Percentiles rank a stretch among this genome's conserved stretches.
Evolutionary conservation across 2,113 vertebrate genomes (phyloP).

Genomic region (Pyxicephalus adspersus): DNA sequence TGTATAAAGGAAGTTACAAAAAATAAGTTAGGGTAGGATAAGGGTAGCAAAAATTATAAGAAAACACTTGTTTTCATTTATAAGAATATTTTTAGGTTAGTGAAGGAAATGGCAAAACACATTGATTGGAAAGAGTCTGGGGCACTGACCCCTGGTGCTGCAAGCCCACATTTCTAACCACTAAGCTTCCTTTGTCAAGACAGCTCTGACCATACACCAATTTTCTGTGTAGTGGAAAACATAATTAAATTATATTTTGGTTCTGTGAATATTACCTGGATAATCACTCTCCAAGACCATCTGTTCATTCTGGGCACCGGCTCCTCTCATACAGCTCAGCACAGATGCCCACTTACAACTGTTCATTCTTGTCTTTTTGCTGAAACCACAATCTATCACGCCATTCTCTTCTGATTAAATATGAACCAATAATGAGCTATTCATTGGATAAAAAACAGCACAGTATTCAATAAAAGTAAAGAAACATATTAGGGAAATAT

Average conservation of each 20-base stretch:
- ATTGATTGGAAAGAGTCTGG: no score
- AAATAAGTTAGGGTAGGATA: no score
- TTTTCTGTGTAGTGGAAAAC: not conserved
- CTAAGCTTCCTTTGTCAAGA: no score
- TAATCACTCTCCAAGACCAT: constrained; percentile 33
- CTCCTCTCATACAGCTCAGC: not conserved
- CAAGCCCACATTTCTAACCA: no score
- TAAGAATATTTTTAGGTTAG: no score
- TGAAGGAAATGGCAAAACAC: no score
- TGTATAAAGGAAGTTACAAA: no score
- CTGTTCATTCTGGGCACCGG: constrained; percentile 29
- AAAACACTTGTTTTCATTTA: no score
- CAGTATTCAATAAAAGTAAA: not conserved
- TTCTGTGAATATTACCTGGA: constrained; percentile 7
- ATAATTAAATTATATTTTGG: constrained; percentile 45
- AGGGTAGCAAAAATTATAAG: no score
- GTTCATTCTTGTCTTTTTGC: constrained; percentile 26
- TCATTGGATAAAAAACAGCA: not conserved
- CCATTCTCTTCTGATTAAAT: constrained; percentile 8
- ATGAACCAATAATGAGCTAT: constrained; percentile 21
- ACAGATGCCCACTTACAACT: constrained; percentile 43
- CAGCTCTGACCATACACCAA: not conserved
- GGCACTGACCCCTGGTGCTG: no score
- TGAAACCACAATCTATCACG: constrained; percentile 5
- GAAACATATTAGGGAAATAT: no score